Conservation (phyloP, 2,797 vertebrate genomes). For the Agapornis canus region DNA sequence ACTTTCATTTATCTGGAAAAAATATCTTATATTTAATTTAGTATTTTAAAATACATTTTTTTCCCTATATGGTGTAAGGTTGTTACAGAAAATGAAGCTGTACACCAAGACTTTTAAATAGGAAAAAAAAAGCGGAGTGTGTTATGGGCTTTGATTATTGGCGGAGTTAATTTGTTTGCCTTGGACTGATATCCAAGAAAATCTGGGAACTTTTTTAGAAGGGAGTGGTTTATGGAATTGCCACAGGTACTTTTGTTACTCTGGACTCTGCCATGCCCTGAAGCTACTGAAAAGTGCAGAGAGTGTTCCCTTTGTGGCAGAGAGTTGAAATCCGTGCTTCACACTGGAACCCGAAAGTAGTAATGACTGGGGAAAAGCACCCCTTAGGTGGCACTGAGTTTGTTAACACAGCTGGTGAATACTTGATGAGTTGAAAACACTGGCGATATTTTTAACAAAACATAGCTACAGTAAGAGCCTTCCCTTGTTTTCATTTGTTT, state of each 20-base stretch:
- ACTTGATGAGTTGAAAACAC: neutral
- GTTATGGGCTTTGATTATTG: neutral
- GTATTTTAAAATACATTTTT: neutral
- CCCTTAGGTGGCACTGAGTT: neutral
- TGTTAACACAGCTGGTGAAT: neutral
- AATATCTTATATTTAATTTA: neutral
- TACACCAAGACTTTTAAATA: neutral
- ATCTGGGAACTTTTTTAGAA: neutral
- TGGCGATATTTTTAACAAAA: neutral
- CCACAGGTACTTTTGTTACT: neutral
- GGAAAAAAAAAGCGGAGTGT: neutral
- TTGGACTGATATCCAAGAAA: neutral
- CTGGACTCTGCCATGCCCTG: neutral
- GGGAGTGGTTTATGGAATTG: neutral
- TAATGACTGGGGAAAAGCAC: neutral
- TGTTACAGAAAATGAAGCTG: neutral
- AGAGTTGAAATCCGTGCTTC: neutral
- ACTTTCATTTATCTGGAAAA: neutral
- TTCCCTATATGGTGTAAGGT: accelerated
- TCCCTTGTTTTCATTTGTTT: neutral
- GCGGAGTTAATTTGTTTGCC: neutral
- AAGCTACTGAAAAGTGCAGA: neutral
- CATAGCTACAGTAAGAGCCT: neutral
- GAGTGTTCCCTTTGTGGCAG: neutral
- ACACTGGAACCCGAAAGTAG: neutral